These are phyloP conservation scores for Metallyticus violacea DNA, from an alignment of 2,888 invertebrate species.

Conservation along the genomic window DNA sequence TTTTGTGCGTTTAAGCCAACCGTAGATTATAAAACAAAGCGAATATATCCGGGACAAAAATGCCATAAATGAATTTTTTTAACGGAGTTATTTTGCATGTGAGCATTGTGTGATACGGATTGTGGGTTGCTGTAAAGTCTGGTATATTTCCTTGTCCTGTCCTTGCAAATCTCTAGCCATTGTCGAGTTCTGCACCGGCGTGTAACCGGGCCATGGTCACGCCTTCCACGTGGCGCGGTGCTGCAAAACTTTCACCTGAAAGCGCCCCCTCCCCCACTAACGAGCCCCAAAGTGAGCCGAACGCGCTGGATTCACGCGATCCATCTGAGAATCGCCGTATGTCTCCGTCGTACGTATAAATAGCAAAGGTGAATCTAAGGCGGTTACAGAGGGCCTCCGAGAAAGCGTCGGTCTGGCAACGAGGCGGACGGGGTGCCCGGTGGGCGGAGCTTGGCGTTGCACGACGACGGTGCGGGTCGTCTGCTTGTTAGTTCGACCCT, in stretches of 20 bases:
- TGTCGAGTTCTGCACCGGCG: neutral
- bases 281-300: conserved; percentile 13
- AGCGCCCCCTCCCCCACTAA: conserved; percentile 35
- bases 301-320: conserved; percentile 3
- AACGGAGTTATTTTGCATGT: neutral
- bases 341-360: conserved; percentile 38
- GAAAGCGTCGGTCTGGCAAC: conserved; percentile 43
- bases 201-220: conserved; percentile 31
- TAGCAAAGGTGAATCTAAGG: conserved; percentile 33
- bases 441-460: conserved; percentile 10
- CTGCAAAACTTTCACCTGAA: conserved; percentile 13
- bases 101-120: neutral
- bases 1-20: too few species aligned
- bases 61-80: too few species aligned
- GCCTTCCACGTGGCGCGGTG: conserved; percentile 48
- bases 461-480: conserved; percentile 31
- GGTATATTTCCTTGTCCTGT: neutral
- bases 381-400: conserved; percentile 48
- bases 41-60: neutral
- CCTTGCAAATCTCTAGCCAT: neutral
- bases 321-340: conserved; percentile 40
- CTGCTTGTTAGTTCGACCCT: neutral
- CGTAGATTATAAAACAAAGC: too few species aligned
- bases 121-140: too few species aligned
- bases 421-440: conserved; percentile 36